A percentile compares a stretch with the other conserved stretches of the same genome.
Evolutionary conservation across 2,797 vertebrate species (phyloP).

Genomic region (Cichlasoma orientale): DNA sequence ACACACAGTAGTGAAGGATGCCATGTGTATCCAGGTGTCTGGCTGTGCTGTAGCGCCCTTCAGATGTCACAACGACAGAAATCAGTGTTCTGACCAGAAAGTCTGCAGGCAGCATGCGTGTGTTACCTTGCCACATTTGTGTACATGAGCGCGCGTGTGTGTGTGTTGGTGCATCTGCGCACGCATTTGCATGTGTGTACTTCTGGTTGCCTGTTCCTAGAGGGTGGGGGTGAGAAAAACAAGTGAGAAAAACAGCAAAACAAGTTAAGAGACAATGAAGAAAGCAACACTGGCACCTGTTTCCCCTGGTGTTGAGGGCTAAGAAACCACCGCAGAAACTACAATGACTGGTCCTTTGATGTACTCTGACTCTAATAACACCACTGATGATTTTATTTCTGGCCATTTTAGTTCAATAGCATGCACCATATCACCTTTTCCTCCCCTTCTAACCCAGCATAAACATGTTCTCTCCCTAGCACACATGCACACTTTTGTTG

Average conservation of each 20-base stretch:
- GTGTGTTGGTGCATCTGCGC: constrained; percentile 42
- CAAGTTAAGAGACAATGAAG: constrained; percentile 76
- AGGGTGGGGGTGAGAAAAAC: constrained; percentile 73
- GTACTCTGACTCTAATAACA: constrained; percentile 30
- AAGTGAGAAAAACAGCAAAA: constrained; percentile 76
- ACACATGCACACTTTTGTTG: constrained; percentile 64
- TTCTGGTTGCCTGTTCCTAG: constrained; percentile 67
- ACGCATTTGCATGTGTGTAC: constrained; percentile 39
- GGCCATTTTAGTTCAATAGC: constrained; percentile 84
- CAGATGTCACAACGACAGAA: constrained; percentile 79
- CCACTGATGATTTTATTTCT: constrained; percentile 66
- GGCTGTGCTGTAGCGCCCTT: constrained; percentile 75
- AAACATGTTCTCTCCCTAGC: constrained; percentile 51
- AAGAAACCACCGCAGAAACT: constrained; percentile 41
- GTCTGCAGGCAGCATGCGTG: constrained; percentile 63
- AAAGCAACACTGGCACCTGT: constrained; percentile 75
- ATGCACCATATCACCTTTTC: constrained; percentile 57
- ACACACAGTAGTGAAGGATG: constrained; percentile 71
- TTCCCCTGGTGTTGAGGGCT: constrained; percentile 63
- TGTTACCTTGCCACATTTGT: constrained; percentile 42
- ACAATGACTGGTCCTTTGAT: constrained; percentile 33
- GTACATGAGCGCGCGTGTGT: constrained; percentile 15
- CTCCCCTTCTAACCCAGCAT: constrained; percentile 37
- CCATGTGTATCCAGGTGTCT: constrained; percentile 84
- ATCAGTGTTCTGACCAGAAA: constrained; percentile 76